Percentiles rank a stretch among this genome's conserved stretches.
These are phyloP conservation scores for Dromococcyx pavoninus DNA, from an alignment of 2,797 vertebrate genomes.

Conservation along the genomic window DNA sequence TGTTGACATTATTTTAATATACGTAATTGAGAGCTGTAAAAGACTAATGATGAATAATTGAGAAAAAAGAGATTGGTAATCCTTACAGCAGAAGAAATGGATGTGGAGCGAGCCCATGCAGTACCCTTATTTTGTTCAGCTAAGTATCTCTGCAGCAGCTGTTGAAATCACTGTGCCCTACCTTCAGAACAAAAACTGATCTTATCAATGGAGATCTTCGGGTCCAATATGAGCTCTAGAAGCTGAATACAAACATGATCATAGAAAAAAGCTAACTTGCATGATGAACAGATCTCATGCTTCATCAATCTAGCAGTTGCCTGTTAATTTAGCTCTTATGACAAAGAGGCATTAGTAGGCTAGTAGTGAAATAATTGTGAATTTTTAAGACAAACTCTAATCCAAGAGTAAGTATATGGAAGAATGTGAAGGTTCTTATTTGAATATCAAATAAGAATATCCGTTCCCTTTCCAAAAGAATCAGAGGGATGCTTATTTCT, in stretches of 20 bases:
- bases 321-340: neutral
- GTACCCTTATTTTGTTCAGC: neutral
- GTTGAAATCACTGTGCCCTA: neutral
- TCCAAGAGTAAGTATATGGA: neutral
- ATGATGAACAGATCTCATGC: neutral
- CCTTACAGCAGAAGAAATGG: too few relatives aligned
- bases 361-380: neutral
- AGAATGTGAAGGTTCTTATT: neutral
- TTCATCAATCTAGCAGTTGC: neutral
- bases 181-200: neutral
- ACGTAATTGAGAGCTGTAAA: neutral
- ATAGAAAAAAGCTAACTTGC: neutral
- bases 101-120: neutral
- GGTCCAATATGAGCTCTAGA: neutral
- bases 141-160: neutral
- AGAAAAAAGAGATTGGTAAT: neutral
- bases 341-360: neutral
- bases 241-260: neutral
- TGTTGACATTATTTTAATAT: neutral
- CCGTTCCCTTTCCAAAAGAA: neutral
- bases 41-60: neutral
- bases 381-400: neutral
- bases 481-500: neutral
- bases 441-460: neutral
- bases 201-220: neutral